Evolutionary conservation across 2,797 vertebrate genomes (phyloP).

Genomic region (Chaetodon trifasciatus): DNA sequence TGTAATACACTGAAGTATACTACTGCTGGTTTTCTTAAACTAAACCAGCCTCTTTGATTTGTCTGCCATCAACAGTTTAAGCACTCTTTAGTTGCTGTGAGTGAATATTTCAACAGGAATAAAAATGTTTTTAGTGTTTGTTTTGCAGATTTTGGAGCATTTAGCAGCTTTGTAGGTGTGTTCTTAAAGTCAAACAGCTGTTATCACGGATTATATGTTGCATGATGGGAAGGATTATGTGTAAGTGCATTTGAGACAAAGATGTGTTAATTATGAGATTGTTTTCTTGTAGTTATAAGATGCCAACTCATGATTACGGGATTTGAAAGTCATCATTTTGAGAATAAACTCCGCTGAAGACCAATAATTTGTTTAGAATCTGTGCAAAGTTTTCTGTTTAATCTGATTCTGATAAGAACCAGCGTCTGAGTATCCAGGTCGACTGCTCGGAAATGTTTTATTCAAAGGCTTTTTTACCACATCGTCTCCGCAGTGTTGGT

Average conservation of each 20-base stretch:
- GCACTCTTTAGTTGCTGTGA: too few species aligned
- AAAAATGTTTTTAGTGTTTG: too few species aligned
- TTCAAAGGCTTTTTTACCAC: conserved; percentile 1
- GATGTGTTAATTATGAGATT: background rate
- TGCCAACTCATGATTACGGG: background rate
- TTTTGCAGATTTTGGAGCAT: too few species aligned
- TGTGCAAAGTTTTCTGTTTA: background rate
- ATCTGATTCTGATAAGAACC: background rate
- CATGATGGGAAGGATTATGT: too few species aligned
- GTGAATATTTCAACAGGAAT: too few species aligned
- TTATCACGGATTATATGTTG: too few species aligned
- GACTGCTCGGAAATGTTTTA: conserved; percentile 1
- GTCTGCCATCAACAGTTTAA: too few species aligned
- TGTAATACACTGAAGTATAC: too few species aligned
- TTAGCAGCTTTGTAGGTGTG: too few species aligned
- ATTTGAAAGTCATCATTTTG: background rate
- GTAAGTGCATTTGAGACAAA: background rate
- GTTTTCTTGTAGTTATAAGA: background rate
- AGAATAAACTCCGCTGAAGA: background rate
- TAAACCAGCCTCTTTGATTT: too few species aligned
- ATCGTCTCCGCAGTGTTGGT: background rate
- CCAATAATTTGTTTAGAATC: background rate
- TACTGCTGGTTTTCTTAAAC: too few species aligned
- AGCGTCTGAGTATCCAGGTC: background rate
- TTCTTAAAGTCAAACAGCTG: too few species aligned